These are phyloP conservation scores for Eudemis profundana DNA, from an alignment of 2,888 invertebrate species.

Conservation along the genomic window DNA sequence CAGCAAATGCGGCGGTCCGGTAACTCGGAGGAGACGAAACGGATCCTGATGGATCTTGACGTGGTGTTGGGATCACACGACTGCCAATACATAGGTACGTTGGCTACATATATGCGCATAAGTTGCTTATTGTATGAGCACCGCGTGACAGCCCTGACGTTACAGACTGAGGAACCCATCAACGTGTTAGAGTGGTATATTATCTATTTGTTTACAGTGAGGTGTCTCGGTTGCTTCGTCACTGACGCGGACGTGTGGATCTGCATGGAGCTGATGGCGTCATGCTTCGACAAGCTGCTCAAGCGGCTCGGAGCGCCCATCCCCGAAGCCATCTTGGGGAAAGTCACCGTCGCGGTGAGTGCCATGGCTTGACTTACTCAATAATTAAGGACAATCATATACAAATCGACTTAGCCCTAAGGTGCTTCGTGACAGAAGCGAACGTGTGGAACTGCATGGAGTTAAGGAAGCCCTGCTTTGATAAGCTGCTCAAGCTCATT, in stretches of 20 bases:
- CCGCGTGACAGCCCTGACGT: too few species aligned
- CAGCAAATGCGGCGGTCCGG: slow-evolving; percentile 99
- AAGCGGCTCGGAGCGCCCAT: slow-evolving; percentile 94
- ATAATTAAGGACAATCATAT: background rate
- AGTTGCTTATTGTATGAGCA: too few species aligned
- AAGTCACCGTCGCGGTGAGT: slow-evolving; percentile 97
- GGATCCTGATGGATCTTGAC: slow-evolving; percentile 99
- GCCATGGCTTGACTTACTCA: background rate
- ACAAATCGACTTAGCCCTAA: too few species aligned
- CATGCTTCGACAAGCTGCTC: slow-evolving; percentile 98
- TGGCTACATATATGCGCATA: background rate
- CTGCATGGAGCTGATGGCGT: slow-evolving; percentile 99
- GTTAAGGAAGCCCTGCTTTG: too few species aligned
- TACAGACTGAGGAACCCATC: too few species aligned
- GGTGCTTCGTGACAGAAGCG: too few species aligned
- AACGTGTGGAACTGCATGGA: too few species aligned
- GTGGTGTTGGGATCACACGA: slow-evolving; percentile 99
- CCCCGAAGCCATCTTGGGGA: slow-evolving; percentile 98
- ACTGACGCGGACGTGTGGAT: slow-evolving; percentile 99
- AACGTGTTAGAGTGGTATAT: too few species aligned
- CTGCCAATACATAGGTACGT: slow-evolving; percentile 92
- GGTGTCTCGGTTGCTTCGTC: slow-evolving; percentile 98
- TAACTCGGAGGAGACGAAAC: slow-evolving; percentile 98
- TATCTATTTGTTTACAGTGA: slow-evolving; percentile 83
- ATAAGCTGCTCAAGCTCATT: too few species aligned